Conservation (phyloP, 1,140 invertebrate genomes). For the Pantala flavescens region DNA sequence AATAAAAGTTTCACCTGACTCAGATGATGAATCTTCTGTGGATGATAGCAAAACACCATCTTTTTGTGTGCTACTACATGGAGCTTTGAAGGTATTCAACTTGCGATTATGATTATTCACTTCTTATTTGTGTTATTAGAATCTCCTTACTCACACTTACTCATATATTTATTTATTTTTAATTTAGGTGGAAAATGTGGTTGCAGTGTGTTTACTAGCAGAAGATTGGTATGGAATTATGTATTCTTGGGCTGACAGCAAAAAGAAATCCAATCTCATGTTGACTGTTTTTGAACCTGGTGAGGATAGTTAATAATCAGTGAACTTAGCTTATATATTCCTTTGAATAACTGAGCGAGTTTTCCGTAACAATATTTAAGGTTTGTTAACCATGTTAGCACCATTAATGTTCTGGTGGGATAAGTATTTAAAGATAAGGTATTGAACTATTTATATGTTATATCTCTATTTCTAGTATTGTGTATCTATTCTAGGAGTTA, state of each 20-base stretch:
- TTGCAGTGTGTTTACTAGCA: constrained; percentile 64
- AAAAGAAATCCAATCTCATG: constrained; percentile 93
- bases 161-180: constrained; percentile 7
- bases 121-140: not conserved
- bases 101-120: not conserved
- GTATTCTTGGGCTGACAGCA: constrained; percentile 86
- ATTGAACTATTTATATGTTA: too few species aligned
- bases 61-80: constrained; percentile 89
- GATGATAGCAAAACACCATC: constrained; percentile 77
- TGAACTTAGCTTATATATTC: too few species aligned
- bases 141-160: not conserved
- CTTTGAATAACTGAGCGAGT: too few species aligned
- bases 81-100: constrained; percentile 69
- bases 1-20: constrained; percentile 39
- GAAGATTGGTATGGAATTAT: constrained; percentile 90
- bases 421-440: too few species aligned
- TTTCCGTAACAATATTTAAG: too few species aligned
- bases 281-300: constrained; percentile 77
- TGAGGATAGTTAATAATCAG: constrained; percentile 21
- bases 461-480: constrained; percentile 11
- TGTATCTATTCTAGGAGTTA: constrained; percentile 32
- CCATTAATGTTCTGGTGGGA: too few species aligned
- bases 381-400: too few species aligned
- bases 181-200: constrained; percentile 65
- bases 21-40: constrained; percentile 42